phyloP scores from a whole-genome alignment of 2,888 invertebrate species.

The Drosophila macrospina region DNA sequence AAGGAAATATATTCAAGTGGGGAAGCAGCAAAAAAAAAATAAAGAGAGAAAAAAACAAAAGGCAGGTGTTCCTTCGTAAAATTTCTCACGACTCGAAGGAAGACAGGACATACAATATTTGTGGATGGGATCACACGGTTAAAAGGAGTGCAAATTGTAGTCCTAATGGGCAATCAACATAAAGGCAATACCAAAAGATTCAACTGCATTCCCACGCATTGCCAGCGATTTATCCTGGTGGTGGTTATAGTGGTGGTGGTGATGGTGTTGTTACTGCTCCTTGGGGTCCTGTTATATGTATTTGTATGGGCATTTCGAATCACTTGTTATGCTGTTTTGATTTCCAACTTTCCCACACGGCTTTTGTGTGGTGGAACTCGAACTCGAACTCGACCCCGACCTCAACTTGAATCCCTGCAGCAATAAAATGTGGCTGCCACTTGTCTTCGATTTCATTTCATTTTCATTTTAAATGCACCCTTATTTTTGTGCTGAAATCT shows the following conservation, averaged over 20 bases:
- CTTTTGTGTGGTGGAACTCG: conserved; percentile 46
- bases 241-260: conserved; percentile 23
- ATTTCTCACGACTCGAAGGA: conserved; percentile 82
- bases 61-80: conserved; percentile 85
- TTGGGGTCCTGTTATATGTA: conserved; percentile 42
- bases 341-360: conserved; percentile 77
- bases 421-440: conserved; percentile 71
- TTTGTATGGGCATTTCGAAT: conserved; percentile 69
- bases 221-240: conserved; percentile 65
- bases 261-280: too few species aligned
- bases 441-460: conserved; percentile 68
- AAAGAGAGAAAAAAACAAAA: conserved; percentile 67
- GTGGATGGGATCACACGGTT: conserved; percentile 54
- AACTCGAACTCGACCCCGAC: conserved; percentile 28
- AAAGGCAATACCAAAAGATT: conserved; percentile 38
- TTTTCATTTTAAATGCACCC: conserved; percentile 54
- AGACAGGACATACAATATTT: conserved; percentile 63
- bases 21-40: conserved; percentile 30
- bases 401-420: conserved; percentile 35
- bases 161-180: conserved; percentile 80
- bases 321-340: conserved; percentile 74
- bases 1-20: conserved; percentile 78
- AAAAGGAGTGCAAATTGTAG: conserved; percentile 80
- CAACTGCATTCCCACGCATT: conserved; percentile 74
- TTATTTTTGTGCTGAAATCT: conserved; percentile 44